Base-by-base conservation (phyloP, 1,140 invertebrate genomes). In the Drosophila suzukii region DNA sequence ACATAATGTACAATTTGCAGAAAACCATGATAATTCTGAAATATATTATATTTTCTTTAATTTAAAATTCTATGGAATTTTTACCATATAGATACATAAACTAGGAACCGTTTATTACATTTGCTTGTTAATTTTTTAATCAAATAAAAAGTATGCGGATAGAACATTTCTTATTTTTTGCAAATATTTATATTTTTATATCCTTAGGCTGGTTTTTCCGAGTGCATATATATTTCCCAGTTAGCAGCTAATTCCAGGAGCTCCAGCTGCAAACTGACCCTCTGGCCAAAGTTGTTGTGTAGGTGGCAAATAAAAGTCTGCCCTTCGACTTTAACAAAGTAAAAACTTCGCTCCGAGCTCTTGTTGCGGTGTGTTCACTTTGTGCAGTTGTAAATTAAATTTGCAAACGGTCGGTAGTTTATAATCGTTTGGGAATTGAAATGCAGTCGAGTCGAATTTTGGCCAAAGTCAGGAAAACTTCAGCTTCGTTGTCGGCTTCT, bases 371-470 rank as follows among this genome's bases (percentile, higher is more conserved):
- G 70, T 56, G 43, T 76, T 73, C 65, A 55, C 61, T 80, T 75
- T 74, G 61, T 80, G 81, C 75, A 61, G 76, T 89, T 88, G 84
- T 88, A 88, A 88, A 88, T 88, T 88, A 88, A 88, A 89, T 88
- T 88, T 88, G 84, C 80, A 84, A 88, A 50, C 75, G 49, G 58
- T 78, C 41, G 54, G 54, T 80, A 83, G 84, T 80, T 88, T 88
- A 89, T 89, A 88, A 88, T 88, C 84, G 84, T 89, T 89, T 88
- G 84, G 84, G 84, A 88, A 88, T 88, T 88, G 84, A 88, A 88
- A 88, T 88, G 84, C 84, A 88, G 58, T 88, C 84, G 80, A 89
- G 82, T 71, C 67, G 67, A 71, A 71, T 71, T 70, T 71, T 58
- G 66, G 67, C 36, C 66, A 24, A 49, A 71, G 67, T 71, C 53